These are phyloP conservation scores for Lithophane leautieri DNA, from an alignment of 2,888 invertebrate species.

Conservation along the genomic window DNA sequence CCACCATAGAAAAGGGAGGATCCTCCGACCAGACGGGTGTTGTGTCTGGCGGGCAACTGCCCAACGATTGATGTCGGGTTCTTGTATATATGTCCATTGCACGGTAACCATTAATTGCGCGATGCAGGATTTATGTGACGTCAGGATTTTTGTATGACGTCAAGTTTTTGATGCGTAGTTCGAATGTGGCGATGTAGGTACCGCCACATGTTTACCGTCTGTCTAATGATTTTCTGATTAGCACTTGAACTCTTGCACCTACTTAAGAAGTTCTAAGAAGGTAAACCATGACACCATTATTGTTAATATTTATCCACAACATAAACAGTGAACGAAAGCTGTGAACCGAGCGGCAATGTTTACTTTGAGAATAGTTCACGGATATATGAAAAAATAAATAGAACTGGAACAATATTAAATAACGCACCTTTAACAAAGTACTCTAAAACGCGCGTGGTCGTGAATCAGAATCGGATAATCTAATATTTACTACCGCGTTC, in stretches of 20 bases:
- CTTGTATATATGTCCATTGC: no score
- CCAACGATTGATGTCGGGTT: no score
- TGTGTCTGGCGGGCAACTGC: no score
- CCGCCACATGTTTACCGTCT: conserved; percentile 51
- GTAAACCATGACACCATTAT: conserved; percentile 52
- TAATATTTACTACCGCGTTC: conserved; percentile 62
- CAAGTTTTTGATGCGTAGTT: no score
- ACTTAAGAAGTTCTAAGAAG: conserved; percentile 61
- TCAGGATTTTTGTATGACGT: no score
- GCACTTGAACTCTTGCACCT: conserved; percentile 40
- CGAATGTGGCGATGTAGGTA: no score
- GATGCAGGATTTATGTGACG: no score
- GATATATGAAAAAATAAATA: conserved; percentile 45
- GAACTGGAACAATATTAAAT: conserved; percentile 15
- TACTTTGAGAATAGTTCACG: conserved; percentile 49
- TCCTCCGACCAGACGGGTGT: no score
- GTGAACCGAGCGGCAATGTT: conserved; percentile 52
- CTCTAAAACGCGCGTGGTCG: conserved; percentile 40
- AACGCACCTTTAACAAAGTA: conserved; percentile 39
- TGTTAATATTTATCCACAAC: conserved; percentile 53
- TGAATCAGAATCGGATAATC: conserved; percentile 64
- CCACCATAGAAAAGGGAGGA: no score
- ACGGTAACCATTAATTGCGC: no score
- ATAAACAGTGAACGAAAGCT: conserved; percentile 53
- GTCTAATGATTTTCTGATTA: conserved; percentile 53